phyloP scores from a whole-genome alignment of 2,797 vertebrate species.

The Sebastes diaconus region DNA sequence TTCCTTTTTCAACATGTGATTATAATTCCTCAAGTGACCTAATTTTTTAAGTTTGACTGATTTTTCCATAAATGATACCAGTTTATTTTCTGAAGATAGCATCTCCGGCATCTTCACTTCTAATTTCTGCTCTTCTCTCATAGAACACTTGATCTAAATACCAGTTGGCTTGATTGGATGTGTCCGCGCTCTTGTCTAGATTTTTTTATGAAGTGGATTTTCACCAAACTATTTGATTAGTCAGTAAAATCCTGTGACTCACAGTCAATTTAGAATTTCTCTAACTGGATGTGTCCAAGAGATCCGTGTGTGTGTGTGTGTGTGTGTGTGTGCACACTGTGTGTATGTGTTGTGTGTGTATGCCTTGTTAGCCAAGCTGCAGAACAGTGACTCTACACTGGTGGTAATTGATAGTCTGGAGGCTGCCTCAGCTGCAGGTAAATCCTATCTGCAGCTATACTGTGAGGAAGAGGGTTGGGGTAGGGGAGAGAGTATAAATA shows the following conservation, averaged over 20 bases:
- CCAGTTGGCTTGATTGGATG: constrained; percentile 29
- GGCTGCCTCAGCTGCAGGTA: constrained; percentile 82
- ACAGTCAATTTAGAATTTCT: constrained; percentile 38
- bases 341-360: not conserved
- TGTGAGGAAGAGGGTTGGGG: constrained; percentile 43
- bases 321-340: not conserved
- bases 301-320: constrained; percentile 8
- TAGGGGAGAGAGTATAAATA: constrained; percentile 61
- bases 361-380: constrained; percentile 70
- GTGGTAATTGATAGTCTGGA: constrained; percentile 83
- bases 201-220: constrained; percentile 27
- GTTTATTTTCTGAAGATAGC: constrained; percentile 19
- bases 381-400: constrained; percentile 76
- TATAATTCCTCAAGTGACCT: not conserved
- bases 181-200: not conserved
- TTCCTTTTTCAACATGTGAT: not conserved
- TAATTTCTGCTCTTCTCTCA: constrained; percentile 11
- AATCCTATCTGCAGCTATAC: constrained; percentile 76
- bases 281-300: constrained; percentile 35
- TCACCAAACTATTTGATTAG: constrained; percentile 38
- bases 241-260: constrained; percentile 38
- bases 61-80: not conserved
- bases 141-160: constrained; percentile 27
- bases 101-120: constrained; percentile 11
- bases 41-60: not conserved